Evolutionary conservation across 2,888 invertebrate genomes (phyloP), one percentile per base, ranked within the genome.

Genomic region (Xestia sexstrigata): DNA sequence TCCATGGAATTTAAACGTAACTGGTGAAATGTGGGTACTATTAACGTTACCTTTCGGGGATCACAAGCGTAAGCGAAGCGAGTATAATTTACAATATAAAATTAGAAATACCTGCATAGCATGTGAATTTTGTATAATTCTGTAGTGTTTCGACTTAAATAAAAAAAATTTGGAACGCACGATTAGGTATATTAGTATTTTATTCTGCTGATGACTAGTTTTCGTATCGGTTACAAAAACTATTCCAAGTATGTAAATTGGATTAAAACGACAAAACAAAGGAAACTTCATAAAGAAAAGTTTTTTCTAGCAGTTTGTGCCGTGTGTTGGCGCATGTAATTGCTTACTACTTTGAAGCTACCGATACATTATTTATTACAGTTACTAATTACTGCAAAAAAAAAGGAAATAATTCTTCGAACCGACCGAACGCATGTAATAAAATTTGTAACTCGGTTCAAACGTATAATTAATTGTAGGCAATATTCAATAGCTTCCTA

Each of bases 391-490:
- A 30, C n/a, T 15, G 39, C 7, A 60, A 74, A 82, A 82, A 81
- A 20, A 52, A 7, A 67, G 78, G 55, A 2, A 20, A 7, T n/a
- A n/a, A n/a, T n/a, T n/a, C n/a, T n/a, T n/a, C n/a, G n/a, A n/a
- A n/a, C n/a, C n/a, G 15, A 55, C 49, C 9, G 0, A 58, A 55
- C n/a, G 83, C 70, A 58, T 72, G 63, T 45, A 26, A 20, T 39
- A 68, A 17, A 74, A 74, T 68, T 77, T 58, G 55, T 80, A 30
- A 71, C 52, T 82, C 52, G 63, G 77, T 76, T 26, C 71, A 71
- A 86, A 86, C 84, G 82, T 87, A 86, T 86, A 84, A 82, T 88
- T 86, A 84, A 82, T 88, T 86, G 84, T 86, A 86, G 81, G 74
- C 70, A 73, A 79, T 69, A 65, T 63, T 68, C 79, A 67, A 71